phyloP scores from a whole-genome alignment of 2,113 vertebrate genomes.

The Ophthalmolycus amberensis region DNA sequence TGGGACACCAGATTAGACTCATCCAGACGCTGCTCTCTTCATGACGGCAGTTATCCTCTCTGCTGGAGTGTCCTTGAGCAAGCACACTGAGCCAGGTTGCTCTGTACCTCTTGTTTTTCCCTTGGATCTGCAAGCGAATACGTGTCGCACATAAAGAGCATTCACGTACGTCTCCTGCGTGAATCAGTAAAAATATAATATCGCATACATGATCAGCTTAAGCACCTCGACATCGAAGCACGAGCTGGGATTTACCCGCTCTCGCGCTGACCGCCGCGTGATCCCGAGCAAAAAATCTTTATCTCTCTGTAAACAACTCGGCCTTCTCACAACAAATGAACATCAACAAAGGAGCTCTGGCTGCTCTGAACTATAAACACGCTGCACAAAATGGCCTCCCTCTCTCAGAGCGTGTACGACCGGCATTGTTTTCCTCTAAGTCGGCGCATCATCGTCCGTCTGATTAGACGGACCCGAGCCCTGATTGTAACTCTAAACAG shows the following conservation, averaged over 20 bases:
- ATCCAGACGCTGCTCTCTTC: background rate
- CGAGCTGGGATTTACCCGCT: constrained; percentile 36
- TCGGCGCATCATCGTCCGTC: constrained; percentile 13
- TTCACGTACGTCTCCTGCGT: background rate
- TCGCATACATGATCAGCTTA: constrained; percentile 29
- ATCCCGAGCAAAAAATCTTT: constrained; percentile 42
- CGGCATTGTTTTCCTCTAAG: constrained; percentile 25
- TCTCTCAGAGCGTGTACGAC: constrained; percentile 40
- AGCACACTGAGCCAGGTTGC: constrained; percentile 5
- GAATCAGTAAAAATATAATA: constrained; percentile 18
- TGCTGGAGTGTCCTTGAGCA: constrained; percentile 29
- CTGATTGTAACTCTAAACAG: constrained; percentile 25
- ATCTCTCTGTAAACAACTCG: constrained; percentile 60
- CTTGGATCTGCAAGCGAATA: background rate
- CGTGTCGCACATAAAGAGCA: background rate
- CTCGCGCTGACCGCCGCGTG: constrained; percentile 17
- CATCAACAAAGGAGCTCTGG: constrained; percentile 62
- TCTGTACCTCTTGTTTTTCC: constrained; percentile 11
- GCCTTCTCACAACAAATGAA: constrained; percentile 56
- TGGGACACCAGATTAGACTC: background rate
- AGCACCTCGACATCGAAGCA: constrained; percentile 15
- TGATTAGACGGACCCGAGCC: constrained; percentile 7
- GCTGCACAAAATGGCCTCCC: constrained; percentile 52
- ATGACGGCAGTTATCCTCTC: background rate
- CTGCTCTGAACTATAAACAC: constrained; percentile 56